Conservation (phyloP, 1,140 invertebrate genomes). For the Drosophila athabasca region DNA sequence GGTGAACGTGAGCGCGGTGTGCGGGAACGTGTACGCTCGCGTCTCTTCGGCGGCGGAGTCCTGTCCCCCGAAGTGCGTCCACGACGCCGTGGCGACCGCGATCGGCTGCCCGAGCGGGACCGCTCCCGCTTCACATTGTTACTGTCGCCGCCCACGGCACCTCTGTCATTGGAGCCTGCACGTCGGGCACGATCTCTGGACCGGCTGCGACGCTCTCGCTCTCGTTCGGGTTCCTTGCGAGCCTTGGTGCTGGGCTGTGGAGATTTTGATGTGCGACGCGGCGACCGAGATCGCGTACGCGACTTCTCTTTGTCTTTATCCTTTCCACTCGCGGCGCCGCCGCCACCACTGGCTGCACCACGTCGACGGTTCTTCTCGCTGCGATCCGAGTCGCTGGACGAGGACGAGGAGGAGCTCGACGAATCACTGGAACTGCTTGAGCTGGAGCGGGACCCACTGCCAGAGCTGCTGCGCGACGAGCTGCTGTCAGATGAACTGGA, state of each 20-base stretch:
- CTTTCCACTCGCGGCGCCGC: slow-evolving; percentile 84
- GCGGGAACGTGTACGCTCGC: slow-evolving; percentile 87
- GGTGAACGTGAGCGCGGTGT: slow-evolving; percentile 90
- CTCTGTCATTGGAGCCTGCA: slow-evolving; percentile 45
- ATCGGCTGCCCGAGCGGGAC: slow-evolving; percentile 66
- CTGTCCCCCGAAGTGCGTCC: slow-evolving; percentile 73
- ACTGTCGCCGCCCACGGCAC: slow-evolving; percentile 26
- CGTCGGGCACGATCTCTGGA: slow-evolving; percentile 59
- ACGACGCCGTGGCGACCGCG: slow-evolving; percentile 71
- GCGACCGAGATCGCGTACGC: slow-evolving; percentile 64
- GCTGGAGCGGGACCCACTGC: slow-evolving; percentile 89
- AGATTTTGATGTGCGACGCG: slow-evolving; percentile 84
- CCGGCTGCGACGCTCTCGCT: slow-evolving; percentile 52
- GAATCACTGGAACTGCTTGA: slow-evolving; percentile 90
- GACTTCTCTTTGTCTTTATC: slow-evolving; percentile 65
- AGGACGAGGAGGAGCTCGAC: slow-evolving; percentile 85
- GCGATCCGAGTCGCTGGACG: slow-evolving; percentile 84
- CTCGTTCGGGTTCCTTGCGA: slow-evolving; percentile 69
- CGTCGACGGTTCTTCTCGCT: slow-evolving; percentile 72
- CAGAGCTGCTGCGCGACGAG: slow-evolving; percentile 91
- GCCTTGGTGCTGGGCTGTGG: slow-evolving; percentile 49
- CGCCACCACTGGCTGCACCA: slow-evolving; percentile 79
- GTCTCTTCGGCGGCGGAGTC: slow-evolving; percentile 65
- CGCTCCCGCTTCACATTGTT: slow-evolving; percentile 69
- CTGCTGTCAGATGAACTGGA: slow-evolving; percentile 84